phyloP scores from a whole-genome alignment of 2,113 vertebrate species.

The Bombycilla garrulus region DNA sequence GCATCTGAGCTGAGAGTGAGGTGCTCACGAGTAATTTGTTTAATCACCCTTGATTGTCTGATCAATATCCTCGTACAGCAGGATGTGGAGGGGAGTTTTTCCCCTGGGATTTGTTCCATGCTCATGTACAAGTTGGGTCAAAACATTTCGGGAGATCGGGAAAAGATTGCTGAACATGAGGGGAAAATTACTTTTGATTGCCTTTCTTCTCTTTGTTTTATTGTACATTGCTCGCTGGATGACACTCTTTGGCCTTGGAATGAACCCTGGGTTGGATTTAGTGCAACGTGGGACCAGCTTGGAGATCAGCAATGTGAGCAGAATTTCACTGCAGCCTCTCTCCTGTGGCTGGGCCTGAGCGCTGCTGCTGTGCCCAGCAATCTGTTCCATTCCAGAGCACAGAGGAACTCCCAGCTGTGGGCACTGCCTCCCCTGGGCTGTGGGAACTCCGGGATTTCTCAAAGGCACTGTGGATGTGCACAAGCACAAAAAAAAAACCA shows the following conservation, averaged over 20 bases:
- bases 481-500: not conserved
- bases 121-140: not conserved
- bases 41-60: not conserved
- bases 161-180: not conserved
- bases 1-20: not conserved
- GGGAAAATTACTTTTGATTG: not conserved
- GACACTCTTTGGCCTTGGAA: not conserved
- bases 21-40: not conserved
- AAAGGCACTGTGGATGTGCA: not conserved
- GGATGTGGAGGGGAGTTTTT: not conserved
- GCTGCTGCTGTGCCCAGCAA: not conserved
- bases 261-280: not conserved
- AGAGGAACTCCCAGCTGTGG: not conserved
- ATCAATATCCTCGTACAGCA: not conserved
- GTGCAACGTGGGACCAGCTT: not conserved
- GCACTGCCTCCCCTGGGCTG: not conserved
- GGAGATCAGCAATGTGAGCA: not conserved
- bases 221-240: not conserved
- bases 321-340: not conserved
- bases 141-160: not conserved
- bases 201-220: not conserved
- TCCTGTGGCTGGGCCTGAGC: not conserved
- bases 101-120: not conserved
- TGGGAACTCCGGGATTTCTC: not conserved
- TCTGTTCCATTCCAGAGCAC: not conserved